phyloP scores from a whole-genome alignment of 2,797 vertebrate species.

The Tenualosa ilisha region DNA sequence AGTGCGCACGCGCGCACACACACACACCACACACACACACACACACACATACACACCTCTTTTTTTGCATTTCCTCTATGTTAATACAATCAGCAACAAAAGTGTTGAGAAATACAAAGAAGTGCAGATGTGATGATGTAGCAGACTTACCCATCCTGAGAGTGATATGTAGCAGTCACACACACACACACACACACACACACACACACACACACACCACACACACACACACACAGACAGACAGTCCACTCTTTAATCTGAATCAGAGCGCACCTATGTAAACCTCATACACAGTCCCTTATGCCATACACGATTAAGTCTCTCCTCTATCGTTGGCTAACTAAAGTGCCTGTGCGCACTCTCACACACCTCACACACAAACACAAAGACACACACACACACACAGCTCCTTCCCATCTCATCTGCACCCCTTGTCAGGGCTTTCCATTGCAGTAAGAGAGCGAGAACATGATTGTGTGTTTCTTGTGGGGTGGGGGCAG shows the following conservation, averaged over 20 bases:
- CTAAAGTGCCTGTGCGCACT: neutral
- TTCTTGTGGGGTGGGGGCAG: constrained; percentile 21
- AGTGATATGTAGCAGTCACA: neutral
- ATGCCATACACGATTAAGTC: neutral
- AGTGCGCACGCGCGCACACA: neutral
- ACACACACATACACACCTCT: neutral
- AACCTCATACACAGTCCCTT: neutral
- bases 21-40: neutral
- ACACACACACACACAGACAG: neutral
- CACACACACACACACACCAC: neutral
- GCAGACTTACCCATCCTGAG: neutral
- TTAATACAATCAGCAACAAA: neutral
- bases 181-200: neutral
- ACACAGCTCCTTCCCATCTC: neutral
- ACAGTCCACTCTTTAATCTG: neutral
- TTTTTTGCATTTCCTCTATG: neutral
- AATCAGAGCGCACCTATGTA: neutral
- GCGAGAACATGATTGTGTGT: neutral
- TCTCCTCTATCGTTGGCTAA: neutral
- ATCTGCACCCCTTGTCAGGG: neutral
- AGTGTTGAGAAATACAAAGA: no score
- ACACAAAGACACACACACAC: neutral
- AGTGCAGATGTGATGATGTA: neutral
- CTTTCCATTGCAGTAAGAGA: neutral
- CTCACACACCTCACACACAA: neutral